These are phyloP conservation scores for Strix aluco DNA, from an alignment of 2,113 vertebrate genomes.

Conservation along the genomic window DNA sequence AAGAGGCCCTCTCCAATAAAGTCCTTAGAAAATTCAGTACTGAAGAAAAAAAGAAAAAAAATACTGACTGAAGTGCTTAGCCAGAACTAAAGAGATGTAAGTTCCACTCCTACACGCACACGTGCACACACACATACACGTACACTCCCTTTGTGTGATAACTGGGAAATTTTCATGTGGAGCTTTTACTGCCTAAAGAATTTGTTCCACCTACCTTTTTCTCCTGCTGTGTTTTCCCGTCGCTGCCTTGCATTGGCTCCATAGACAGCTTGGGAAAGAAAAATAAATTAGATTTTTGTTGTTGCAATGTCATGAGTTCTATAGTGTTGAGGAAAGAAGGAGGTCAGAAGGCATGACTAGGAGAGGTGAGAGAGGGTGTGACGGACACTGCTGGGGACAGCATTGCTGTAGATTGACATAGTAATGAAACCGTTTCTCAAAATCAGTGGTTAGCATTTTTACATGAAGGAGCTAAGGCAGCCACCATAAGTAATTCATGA, in stretches of 20 bases:
- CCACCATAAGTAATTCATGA: background rate
- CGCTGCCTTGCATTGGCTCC: background rate
- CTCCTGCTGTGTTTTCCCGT: background rate
- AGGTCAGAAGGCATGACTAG: background rate
- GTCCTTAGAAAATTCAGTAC: background rate
- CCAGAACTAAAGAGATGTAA: background rate
- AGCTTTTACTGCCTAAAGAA: background rate
- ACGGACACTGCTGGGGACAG: background rate
- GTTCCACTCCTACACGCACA: background rate
- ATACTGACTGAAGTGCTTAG: background rate
- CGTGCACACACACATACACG: fast-evolving
- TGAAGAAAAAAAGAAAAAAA: background rate
- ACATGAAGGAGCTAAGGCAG: background rate
- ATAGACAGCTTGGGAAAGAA: background rate
- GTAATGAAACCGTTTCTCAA: background rate
- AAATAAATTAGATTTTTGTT: background rate
- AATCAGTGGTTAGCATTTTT: background rate
- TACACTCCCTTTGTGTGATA: background rate
- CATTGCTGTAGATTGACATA: background rate
- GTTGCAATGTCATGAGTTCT: fast-evolving
- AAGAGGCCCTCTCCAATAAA: background rate
- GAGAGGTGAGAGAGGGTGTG: background rate
- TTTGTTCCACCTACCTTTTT: background rate
- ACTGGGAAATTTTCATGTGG: background rate
- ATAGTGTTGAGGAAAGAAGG: background rate